A percentile compares a stretch with the other conserved stretches of the same genome.
Evolutionary conservation across 2,113 vertebrate genomes (phyloP).

Genomic region (Prietella phreatophila): DNA sequence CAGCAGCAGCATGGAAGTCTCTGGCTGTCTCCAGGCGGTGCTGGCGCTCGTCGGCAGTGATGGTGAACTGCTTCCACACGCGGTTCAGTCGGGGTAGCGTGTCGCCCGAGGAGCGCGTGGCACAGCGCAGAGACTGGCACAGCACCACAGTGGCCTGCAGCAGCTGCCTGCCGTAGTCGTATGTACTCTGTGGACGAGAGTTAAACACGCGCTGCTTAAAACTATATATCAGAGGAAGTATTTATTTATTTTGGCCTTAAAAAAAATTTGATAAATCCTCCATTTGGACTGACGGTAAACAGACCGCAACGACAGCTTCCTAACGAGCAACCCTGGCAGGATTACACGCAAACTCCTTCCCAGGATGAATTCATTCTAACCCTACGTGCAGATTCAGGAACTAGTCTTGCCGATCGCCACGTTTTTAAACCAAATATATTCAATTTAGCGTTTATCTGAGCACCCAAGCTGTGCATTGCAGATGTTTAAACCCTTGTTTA

Average conservation of each 20-base stretch:
- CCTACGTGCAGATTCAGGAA: background rate
- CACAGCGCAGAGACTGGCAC: constrained; percentile 93
- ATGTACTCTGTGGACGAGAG: constrained; percentile 82
- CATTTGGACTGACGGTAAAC: background rate
- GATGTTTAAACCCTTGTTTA: background rate
- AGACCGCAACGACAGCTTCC: background rate
- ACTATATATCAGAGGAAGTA: background rate
- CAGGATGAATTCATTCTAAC: background rate
- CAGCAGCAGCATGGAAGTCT: constrained; percentile 85
- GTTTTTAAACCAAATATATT: background rate
- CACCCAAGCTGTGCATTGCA: background rate
- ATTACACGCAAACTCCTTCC: background rate
- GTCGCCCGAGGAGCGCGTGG: constrained; percentile 93
- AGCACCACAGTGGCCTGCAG: constrained; percentile 96
- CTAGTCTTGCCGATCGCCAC: background rate
- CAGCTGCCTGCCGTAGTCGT: constrained; percentile 94
- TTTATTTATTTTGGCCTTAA: background rate
- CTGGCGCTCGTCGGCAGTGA: constrained; percentile 89
- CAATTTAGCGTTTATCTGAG: background rate
- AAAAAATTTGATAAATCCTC: background rate
- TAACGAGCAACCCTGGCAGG: background rate
- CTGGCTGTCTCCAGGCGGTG: constrained; percentile 87
- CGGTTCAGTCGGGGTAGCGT: constrained; percentile 92
- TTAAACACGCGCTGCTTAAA: background rate
- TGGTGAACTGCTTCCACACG: constrained; percentile 95